Evolutionary conservation across 2,888 invertebrate genomes (phyloP).

Genomic region (Volucella bombylans): DNA sequence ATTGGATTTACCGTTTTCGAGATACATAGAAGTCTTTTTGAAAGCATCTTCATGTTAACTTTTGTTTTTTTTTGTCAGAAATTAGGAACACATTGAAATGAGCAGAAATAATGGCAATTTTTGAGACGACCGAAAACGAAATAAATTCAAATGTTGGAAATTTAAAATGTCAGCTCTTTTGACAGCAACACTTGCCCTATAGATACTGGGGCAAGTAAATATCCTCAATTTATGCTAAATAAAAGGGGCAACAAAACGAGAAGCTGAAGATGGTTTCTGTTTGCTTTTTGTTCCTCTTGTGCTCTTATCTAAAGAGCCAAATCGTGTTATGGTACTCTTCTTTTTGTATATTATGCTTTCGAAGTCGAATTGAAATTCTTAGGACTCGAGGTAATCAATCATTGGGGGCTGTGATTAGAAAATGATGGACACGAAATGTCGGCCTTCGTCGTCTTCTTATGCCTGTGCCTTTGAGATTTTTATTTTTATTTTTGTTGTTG

Average conservation of each 20-base stretch:
- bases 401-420: conserved; percentile 69
- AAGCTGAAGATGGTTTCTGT: conserved; percentile 34
- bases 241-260: conserved; percentile 3
- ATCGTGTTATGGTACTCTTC: conserved; percentile 62
- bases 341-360: conserved; percentile 4
- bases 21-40: too few relatives aligned
- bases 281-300: conserved; percentile 1
- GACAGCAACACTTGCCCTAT: too few relatives aligned
- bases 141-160: not conserved
- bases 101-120: too few relatives aligned
- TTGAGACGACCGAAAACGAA: too few relatives aligned
- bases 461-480: conserved; percentile 21
- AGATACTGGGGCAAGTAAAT: not conserved
- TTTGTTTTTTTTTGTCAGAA: too few relatives aligned
- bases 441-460: conserved; percentile 12
- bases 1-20: too few relatives aligned
- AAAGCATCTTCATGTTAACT: too few relatives aligned
- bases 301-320: conserved; percentile 65
- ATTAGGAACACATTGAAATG: too few relatives aligned
- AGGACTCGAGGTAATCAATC: conserved; percentile 68
- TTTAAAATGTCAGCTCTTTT: not conserved
- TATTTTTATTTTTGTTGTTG: not conserved
- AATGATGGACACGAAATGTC: conserved; percentile 67
- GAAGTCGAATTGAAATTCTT: conserved; percentile 61
- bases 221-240: conserved; percentile 37